phyloP scores from a whole-genome alignment of 2,888 invertebrate genomes.

The Cryptus armator region DNA sequence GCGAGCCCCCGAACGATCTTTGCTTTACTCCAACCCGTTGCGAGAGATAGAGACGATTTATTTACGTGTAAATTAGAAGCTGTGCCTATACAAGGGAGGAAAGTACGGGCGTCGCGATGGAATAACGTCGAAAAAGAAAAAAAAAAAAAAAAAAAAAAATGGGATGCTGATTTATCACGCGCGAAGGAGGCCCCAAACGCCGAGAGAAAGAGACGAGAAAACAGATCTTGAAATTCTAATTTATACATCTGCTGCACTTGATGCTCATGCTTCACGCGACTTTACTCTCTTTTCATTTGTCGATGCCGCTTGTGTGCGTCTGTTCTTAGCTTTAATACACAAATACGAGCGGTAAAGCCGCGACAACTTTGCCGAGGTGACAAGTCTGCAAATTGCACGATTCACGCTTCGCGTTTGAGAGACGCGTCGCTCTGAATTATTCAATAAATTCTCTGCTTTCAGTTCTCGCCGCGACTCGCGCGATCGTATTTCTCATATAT shows the following conservation, averaged over 20 bases:
- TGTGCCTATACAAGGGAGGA: not conserved
- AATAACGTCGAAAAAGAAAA: conserved; percentile 19
- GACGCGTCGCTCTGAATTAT: conserved; percentile 60
- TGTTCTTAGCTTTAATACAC: not conserved
- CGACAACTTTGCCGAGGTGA: conserved; percentile 50
- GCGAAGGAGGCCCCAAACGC: conserved; percentile 13
- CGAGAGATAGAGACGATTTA: conserved; percentile 37
- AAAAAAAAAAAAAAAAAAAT: conserved; percentile 17
- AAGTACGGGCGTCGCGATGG: conserved; percentile 9
- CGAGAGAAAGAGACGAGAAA: conserved; percentile 5
- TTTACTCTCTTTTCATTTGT: conserved; percentile 19
- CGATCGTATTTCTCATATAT: conserved; percentile 24
- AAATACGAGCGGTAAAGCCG: not conserved
- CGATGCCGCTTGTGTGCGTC: conserved; percentile 1
- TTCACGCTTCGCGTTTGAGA: conserved; percentile 52
- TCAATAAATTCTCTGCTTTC: conserved; percentile 59
- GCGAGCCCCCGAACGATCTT: not conserved
- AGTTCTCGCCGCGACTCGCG: not conserved
- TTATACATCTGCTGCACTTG: conserved; percentile 43
- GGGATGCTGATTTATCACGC: conserved; percentile 42
- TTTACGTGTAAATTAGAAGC: conserved; percentile 55
- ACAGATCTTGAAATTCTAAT: conserved; percentile 52
- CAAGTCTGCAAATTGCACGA: conserved; percentile 68
- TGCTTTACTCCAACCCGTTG: not conserved
- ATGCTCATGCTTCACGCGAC: conserved; percentile 45